Conservation (phyloP, 2,888 invertebrate species). For the Ischnus inquisitorius region DNA sequence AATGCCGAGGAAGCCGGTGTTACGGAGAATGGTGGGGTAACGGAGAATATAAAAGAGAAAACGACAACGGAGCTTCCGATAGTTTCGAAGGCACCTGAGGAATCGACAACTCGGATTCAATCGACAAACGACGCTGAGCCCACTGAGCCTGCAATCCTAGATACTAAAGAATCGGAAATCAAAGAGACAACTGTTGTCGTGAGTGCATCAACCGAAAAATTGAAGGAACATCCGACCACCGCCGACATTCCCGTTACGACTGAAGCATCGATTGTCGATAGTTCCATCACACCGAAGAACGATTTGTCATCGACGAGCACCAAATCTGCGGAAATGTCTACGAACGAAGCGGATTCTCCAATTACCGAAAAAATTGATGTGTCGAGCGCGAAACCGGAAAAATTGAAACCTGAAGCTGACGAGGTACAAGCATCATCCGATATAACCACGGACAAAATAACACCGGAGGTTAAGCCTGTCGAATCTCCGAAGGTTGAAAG, state of each 20-base stretch:
- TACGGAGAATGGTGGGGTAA: constrained; percentile 27
- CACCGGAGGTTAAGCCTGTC: constrained; percentile 12
- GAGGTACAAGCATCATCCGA: constrained; percentile 37
- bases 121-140: constrained; percentile 16
- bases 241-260: constrained; percentile 10
- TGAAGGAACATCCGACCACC: constrained; percentile 23
- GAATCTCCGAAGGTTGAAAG: constrained; percentile 21
- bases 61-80: neutral
- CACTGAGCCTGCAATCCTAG: neutral
- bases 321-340: constrained; percentile 65
- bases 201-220: constrained; percentile 26
- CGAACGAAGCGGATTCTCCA: constrained; percentile 23
- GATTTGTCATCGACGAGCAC: constrained; percentile 49
- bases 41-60: no score
- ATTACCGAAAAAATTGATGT: constrained; percentile 28
- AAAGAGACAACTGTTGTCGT: constrained; percentile 18
- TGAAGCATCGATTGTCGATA: constrained; percentile 33
- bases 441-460: constrained; percentile 26
- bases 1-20: constrained; percentile 47
- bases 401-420: constrained; percentile 22
- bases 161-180: constrained; percentile 23
- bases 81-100: constrained; percentile 19
- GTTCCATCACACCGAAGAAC: constrained; percentile 26
- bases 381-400: neutral
- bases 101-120: constrained; percentile 8